These are phyloP conservation scores for Glaucopsyche alexis DNA, from an alignment of 2,888 invertebrate species.

Conservation along the genomic window DNA sequence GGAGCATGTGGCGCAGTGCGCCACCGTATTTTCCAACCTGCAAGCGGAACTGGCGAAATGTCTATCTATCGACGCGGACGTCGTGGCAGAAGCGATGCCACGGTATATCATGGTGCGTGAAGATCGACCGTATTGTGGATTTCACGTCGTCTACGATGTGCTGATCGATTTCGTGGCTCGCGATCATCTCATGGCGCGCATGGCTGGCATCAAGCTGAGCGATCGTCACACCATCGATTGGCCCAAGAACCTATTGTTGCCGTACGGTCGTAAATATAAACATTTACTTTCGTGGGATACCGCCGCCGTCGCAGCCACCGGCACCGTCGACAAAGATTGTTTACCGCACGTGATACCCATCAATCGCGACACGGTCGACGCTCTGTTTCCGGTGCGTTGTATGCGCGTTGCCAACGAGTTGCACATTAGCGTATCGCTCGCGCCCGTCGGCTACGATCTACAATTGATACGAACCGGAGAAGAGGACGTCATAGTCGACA, in stretches of 20 bases:
- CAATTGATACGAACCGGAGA: constrained; percentile 10
- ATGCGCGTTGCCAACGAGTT: constrained; percentile 28
- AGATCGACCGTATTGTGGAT: constrained; percentile 29
- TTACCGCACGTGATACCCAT: constrained; percentile 28
- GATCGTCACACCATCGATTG: constrained; percentile 28
- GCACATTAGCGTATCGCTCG: constrained; percentile 30
- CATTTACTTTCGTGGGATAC: constrained; percentile 26
- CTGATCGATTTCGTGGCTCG: constrained; percentile 29
- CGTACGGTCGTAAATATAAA: constrained; percentile 30
- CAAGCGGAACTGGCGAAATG: constrained; percentile 28
- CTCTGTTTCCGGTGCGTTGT: constrained; percentile 26
- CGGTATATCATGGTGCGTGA: constrained; percentile 29
- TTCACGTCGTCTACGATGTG: constrained; percentile 28
- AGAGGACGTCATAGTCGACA: constrained; percentile 10
- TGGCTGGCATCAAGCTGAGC: constrained; percentile 29
- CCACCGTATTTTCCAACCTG: constrained; percentile 29
- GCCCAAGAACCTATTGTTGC: constrained; percentile 28
- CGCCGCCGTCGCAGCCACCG: background rate
- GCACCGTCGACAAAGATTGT: background rate
- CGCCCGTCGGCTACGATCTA: constrained; percentile 29
- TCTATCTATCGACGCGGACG: constrained; percentile 28
- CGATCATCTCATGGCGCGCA: constrained; percentile 29
- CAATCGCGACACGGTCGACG: constrained; percentile 12
- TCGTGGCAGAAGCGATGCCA: constrained; percentile 22
- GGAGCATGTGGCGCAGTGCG: constrained; percentile 23